Percentiles rank a stretch among this genome's conserved stretches.
Conservation (phyloP, 2,888 invertebrate species). For the Hydrotaea diabolus region DNA sequence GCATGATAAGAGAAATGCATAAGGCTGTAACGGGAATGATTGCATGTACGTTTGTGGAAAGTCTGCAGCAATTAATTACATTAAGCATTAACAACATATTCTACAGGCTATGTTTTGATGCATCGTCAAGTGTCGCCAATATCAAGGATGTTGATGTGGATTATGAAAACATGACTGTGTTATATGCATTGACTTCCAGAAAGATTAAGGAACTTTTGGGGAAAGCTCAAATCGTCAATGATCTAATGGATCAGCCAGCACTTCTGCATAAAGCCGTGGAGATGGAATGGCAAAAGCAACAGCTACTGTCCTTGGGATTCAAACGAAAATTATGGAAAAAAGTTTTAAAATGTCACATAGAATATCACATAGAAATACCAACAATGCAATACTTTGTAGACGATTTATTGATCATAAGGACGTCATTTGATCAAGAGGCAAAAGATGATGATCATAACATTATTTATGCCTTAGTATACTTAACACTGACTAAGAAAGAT, state of each 20-base stretch:
- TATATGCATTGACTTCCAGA: conserved; percentile 71
- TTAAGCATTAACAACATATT: conserved; percentile 79
- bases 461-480: conserved; percentile 71
- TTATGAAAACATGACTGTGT: conserved; percentile 52
- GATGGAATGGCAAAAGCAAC: conserved; percentile 74
- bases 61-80: conserved; percentile 75
- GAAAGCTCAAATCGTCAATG: conserved; percentile 66
- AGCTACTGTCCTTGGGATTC: conserved; percentile 73
- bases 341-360: conserved; percentile 68
- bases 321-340: conserved; percentile 67
- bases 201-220: conserved; percentile 69
- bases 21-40: conserved; percentile 75
- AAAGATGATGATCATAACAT: neutral
- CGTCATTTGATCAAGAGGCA: neutral
- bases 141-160: conserved; percentile 32
- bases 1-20: conserved; percentile 69
- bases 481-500: conserved; percentile 68
- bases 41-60: conserved; percentile 76
- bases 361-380: conserved; percentile 72
- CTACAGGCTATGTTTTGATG: conserved; percentile 72
- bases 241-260: conserved; percentile 70
- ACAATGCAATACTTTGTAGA: conserved; percentile 39
- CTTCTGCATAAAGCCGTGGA: conserved; percentile 71
- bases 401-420: conserved; percentile 44
- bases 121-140: neutral